A percentile compares a stretch with the other conserved stretches of the same genome.
These are phyloP conservation scores for Eurosta solidaginis DNA, from an alignment of 1,140 invertebrate genomes.

Conservation along the genomic window DNA sequence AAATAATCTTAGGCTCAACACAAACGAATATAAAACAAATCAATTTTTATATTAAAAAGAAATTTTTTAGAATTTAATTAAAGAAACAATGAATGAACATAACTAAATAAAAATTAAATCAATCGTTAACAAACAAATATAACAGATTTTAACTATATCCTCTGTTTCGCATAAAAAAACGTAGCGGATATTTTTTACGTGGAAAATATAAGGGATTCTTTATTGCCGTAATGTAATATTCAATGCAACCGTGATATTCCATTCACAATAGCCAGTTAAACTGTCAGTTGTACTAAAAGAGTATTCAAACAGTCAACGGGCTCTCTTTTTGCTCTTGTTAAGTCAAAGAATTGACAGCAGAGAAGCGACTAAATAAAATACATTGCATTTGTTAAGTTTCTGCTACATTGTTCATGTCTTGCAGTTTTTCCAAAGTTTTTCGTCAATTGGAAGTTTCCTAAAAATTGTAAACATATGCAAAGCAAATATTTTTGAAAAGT, in stretches of 20 bases:
- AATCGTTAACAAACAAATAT: too few relatives aligned
- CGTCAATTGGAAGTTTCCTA: background rate
- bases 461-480: background rate
- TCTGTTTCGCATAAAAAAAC: too few relatives aligned
- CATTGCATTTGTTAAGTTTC: slow-evolving; percentile 14
- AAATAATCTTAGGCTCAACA: too few relatives aligned
- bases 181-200: too few relatives aligned
- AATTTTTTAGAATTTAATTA: too few relatives aligned
- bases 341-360: background rate
- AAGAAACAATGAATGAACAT: too few relatives aligned
- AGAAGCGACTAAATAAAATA: background rate
- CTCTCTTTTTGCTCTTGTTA: background rate
- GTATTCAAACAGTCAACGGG: background rate
- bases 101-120: too few relatives aligned
- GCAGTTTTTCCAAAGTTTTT: slow-evolving; percentile 1
- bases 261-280: background rate
- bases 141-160: too few relatives aligned
- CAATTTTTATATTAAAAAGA: too few relatives aligned
- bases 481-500: background rate
- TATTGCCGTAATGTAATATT: background rate
- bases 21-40: too few relatives aligned
- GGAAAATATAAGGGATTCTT: too few relatives aligned
- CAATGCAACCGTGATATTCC: background rate
- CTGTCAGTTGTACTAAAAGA: slow-evolving; percentile 21
- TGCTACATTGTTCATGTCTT: background rate